These are phyloP conservation scores for Tretioscincus oriximinensis DNA, from an alignment of 2,113 vertebrate genomes.

Conservation along the genomic window DNA sequence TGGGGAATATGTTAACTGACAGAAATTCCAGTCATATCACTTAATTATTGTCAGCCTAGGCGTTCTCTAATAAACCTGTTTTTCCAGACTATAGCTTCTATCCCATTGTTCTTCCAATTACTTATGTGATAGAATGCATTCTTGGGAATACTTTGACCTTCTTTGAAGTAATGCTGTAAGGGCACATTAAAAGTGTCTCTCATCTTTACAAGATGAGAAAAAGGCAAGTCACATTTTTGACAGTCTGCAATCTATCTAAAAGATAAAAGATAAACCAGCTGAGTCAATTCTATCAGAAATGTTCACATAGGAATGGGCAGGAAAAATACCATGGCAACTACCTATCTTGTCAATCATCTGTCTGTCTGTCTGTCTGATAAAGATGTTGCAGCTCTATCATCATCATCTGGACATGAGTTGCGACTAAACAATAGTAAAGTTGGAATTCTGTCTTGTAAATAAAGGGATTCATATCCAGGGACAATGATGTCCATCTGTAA, in stretches of 20 bases:
- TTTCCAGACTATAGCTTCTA: constrained; percentile 63
- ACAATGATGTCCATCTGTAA: constrained; percentile 22
- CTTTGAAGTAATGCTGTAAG: constrained; percentile 33
- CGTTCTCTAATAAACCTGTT: constrained; percentile 64
- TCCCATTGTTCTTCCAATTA: constrained; percentile 54
- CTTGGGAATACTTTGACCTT: constrained; percentile 59
- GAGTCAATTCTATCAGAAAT: constrained; percentile 30
- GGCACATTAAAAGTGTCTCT: constrained; percentile 56
- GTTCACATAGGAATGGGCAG: constrained; percentile 3
- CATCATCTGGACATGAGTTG: constrained; percentile 25
- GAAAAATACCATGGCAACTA: constrained; percentile 20
- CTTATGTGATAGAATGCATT: constrained; percentile 62
- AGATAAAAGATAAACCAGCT: constrained; percentile 11
- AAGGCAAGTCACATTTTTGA: constrained; percentile 23
- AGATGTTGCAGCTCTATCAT: constrained; percentile 25
- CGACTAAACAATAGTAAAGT: constrained; percentile 25
- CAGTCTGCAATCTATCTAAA: constrained; percentile 6
- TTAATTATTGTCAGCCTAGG: constrained; percentile 58
- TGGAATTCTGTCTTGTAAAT: constrained; percentile 19
- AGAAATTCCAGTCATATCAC: constrained; percentile 59
- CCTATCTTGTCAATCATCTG: background rate
- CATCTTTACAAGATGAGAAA: background rate
- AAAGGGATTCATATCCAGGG: constrained; percentile 12
- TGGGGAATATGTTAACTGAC: constrained; percentile 8
- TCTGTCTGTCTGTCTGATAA: background rate